Percentiles rank a stretch among this genome's conserved stretches.
Conservation (phyloP, 2,888 invertebrate species). For the Seladonia tumulorum region DNA sequence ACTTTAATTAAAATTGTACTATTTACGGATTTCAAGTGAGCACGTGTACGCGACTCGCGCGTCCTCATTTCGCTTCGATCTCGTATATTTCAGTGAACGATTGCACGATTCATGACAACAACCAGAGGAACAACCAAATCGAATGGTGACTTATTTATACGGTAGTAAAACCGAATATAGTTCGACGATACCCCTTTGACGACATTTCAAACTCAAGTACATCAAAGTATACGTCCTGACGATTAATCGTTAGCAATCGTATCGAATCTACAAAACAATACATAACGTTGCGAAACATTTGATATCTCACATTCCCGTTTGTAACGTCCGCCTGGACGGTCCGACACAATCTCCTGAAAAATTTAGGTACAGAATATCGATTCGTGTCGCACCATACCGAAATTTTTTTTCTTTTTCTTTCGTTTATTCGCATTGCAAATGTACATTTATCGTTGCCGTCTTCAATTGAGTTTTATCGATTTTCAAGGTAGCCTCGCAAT, state of each 20-base stretch:
- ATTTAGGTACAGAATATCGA: slow-evolving; percentile 36
- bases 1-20: slow-evolving; percentile 32
- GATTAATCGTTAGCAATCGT: neutral
- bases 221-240: neutral
- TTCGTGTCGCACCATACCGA: slow-evolving; percentile 27
- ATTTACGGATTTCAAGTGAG: neutral
- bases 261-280: too few species aligned
- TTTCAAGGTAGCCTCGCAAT: neutral
- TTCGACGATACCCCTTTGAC: neutral
- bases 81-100: neutral
- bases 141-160: slow-evolving; percentile 39
- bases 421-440: neutral
- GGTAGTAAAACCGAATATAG: slow-evolving; percentile 47
- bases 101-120: neutral
- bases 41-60: slow-evolving; percentile 5
- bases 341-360: slow-evolving; percentile 37
- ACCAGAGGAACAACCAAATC: slow-evolving; percentile 17
- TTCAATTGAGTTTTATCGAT: neutral
- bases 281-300: slow-evolving; percentile 15
- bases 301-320: slow-evolving; percentile 22
- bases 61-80: neutral
- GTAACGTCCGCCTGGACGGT: slow-evolving; percentile 17
- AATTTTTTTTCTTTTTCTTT: slow-evolving; percentile 21
- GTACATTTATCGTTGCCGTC: neutral
- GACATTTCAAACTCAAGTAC: neutral